Base-by-base conservation (phyloP, 2,888 invertebrate genomes). In the Parascotia fuliginaria region DNA sequence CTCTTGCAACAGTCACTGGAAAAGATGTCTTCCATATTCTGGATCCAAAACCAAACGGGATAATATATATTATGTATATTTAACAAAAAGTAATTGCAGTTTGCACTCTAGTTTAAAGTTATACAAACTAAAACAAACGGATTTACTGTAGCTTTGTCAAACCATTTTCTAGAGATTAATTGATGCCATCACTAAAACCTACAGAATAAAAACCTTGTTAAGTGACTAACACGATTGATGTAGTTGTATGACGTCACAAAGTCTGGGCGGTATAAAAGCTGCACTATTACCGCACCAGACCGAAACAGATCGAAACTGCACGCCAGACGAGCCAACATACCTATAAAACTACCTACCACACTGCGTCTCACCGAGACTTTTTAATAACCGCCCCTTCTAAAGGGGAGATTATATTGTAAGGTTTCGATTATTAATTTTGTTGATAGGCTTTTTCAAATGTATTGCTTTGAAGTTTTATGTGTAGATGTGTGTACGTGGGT, bases 231-330 rank as follows among this genome's bases (percentile, higher is more conserved):
- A 31, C 37, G 45, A 51, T 36, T 13, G 12, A 13, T 32, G 6
- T 33, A 33, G 14, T 11, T 24, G 28, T 44, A 43, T 32, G 38
- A 70, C 67, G 60, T 68, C 65, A 65, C 43, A 19, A 42, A 45
- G 56, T 45, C 49, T 60, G 41, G 41, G 29, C 56, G 54, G 33
- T 53, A 60, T 65, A 56, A 63, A 70, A 47, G 45, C 45, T 62
- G 61, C 61, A 64, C 63, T 69, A 69, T 65, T 68, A 57, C 72
- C 42, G 73, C 63, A 60, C 47, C 69, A 77, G 76, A 74, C 77
- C 68, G 69, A 74, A 66, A 74, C 80, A 72, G 81, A 81, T 80
- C 82, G 82, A 81, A 80, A 74, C 75, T 79, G 80, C 82, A 75
- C 51, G 76, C 81, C 81, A 81, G 81, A 79, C 75, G 48, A 34